These are phyloP conservation scores for Heliornis fulica DNA, from an alignment of 2,113 vertebrate genomes.

Conservation along the genomic window DNA sequence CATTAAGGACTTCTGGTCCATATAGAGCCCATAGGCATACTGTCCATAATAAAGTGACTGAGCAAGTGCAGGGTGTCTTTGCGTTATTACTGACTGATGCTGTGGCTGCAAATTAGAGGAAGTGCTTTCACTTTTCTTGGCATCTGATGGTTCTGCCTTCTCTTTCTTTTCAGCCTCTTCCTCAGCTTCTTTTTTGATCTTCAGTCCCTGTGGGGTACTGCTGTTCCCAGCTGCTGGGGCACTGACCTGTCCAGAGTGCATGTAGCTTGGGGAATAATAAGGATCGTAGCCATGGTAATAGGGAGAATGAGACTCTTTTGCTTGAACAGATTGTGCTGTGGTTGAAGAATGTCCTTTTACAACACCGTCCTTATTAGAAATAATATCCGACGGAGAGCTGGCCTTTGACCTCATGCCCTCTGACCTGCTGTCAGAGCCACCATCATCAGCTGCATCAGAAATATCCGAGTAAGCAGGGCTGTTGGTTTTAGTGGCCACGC, in stretches of 20 bases:
- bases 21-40: conserved; percentile 93
- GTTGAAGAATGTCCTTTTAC: conserved; percentile 82
- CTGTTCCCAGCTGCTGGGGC: conserved; percentile 78
- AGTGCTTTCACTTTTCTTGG: conserved; percentile 82
- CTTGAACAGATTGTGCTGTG: conserved; percentile 72
- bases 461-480: conserved; percentile 98
- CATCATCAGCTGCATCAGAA: conserved; percentile 94
- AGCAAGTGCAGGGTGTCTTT: conserved; percentile 93
- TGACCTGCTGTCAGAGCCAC: conserved; percentile 88
- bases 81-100: conserved; percentile 93
- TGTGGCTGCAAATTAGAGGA: conserved; percentile 83
- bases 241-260: conserved; percentile 86
- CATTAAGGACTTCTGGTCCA: conserved; percentile 96
- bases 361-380: conserved; percentile 79
- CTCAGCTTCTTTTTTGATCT: conserved; percentile 86
- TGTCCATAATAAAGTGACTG: conserved; percentile 98
- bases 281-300: conserved; percentile 94
- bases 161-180: conserved; percentile 86
- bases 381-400: conserved; percentile 83
- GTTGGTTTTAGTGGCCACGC: conserved; percentile 85
- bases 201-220: conserved; percentile 76
- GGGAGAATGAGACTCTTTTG: conserved; percentile 89
- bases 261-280: conserved; percentile 91
- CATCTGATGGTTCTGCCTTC: conserved; percentile 78
- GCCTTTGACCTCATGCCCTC: conserved; percentile 89